phyloP scores from a whole-genome alignment of 2,888 invertebrate genomes.

The Tenthredo scrophulariae region DNA sequence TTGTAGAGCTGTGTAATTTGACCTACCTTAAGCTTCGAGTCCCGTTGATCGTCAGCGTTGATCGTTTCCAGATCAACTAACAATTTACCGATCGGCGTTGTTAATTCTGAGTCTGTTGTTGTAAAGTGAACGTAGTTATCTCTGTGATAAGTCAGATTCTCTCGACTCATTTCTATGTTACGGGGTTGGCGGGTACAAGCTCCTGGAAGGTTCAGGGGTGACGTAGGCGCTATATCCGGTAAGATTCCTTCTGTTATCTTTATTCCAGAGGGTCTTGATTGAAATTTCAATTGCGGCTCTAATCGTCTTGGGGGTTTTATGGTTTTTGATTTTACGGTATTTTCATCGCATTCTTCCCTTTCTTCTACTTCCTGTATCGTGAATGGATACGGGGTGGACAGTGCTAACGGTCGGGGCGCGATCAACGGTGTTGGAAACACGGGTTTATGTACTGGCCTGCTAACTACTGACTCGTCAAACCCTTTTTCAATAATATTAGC shows the following conservation, averaged over 20 bases:
- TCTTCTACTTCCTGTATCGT: not conserved
- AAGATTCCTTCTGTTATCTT: not conserved
- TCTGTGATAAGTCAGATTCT: constrained; percentile 23
- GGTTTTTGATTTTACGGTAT: not conserved
- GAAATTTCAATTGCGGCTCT: not conserved
- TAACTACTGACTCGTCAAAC: not conserved
- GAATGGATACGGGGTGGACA: not conserved
- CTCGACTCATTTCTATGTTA: not conserved
- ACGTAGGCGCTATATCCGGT: not conserved
- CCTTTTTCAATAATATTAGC: accelerated
- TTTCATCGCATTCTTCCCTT: no score
- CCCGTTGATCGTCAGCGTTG: not conserved
- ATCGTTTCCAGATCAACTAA: constrained; percentile 52
- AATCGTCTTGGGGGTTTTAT: not conserved
- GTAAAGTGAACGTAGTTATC: constrained; percentile 50
- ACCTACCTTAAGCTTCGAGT: no score
- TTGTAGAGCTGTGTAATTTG: constrained; percentile 16
- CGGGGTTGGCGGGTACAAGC: no score
- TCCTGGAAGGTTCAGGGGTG: not conserved
- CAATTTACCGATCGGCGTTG: constrained; percentile 8
- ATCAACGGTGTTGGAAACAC: not conserved
- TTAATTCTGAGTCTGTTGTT: constrained; percentile 39
- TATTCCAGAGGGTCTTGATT: not conserved
- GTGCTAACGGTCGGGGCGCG: constrained; percentile 12
- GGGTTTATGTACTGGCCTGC: not conserved